These are phyloP conservation scores for Gymnocephalus cernua DNA, from an alignment of 2,113 vertebrate genomes.

Conservation along the genomic window DNA sequence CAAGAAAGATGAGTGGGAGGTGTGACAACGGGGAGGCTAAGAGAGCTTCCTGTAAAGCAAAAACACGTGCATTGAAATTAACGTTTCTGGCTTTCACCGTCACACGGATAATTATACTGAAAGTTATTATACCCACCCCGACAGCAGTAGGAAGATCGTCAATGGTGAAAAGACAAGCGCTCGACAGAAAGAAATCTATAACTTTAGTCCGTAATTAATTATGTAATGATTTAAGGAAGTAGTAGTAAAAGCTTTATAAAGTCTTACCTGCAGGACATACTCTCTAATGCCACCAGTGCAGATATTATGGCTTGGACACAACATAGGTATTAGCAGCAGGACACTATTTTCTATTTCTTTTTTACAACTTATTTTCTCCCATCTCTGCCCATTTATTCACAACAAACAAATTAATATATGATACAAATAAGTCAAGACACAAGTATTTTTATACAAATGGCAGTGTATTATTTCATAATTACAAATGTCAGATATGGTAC, in stretches of 20 bases:
- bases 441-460: conserved; percentile 79
- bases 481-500: conserved; percentile 87
- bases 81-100: neutral
- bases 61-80: neutral
- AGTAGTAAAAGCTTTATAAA: neutral
- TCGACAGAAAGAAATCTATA: neutral
- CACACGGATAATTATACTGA: neutral
- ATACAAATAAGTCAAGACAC: conserved; percentile 65
- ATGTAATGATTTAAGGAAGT: neutral
- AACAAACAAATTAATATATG: conserved; percentile 3
- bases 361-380: neutral
- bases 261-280: neutral
- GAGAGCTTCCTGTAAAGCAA: neutral
- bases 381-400: neutral
- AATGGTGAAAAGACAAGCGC: neutral
- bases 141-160: neutral
- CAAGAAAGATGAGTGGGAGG: neutral
- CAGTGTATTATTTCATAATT: conserved; percentile 91
- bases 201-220: neutral
- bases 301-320: neutral
- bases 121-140: neutral
- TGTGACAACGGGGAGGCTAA: neutral
- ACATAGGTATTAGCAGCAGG: neutral
- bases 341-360: neutral
- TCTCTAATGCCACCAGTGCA: neutral